Conservation (phyloP, 2,888 invertebrate genomes). For the Tipula unca region DNA sequence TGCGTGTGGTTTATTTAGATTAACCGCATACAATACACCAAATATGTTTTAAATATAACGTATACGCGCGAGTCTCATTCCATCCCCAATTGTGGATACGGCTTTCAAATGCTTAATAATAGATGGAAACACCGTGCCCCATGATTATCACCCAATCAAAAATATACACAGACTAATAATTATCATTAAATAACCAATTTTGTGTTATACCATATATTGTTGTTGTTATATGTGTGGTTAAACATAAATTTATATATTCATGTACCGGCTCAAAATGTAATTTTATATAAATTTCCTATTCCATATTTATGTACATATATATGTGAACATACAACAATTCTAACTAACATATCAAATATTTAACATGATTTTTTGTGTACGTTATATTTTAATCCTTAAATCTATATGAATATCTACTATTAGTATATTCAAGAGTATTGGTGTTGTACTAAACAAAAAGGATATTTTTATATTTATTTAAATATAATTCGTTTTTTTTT, state of each 20-base stretch:
- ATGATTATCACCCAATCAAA: background rate
- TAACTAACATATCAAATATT: background rate
- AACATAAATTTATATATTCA: background rate
- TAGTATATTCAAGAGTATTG: background rate
- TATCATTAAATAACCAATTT: constrained; percentile 2
- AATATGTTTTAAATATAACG: background rate
- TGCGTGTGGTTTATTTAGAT: constrained; percentile 14
- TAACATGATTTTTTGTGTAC: background rate
- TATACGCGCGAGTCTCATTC: background rate
- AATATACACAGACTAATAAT: background rate
- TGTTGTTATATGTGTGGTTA: background rate
- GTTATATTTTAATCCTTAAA: background rate
- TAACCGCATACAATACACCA: background rate
- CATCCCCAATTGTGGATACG: background rate
- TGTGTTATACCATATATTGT: background rate
- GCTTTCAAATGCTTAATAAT: background rate
- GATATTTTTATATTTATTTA: background rate
- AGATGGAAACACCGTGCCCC: background rate
- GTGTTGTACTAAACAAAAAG: background rate
- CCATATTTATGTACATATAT: background rate
- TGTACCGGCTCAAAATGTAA: constrained; percentile 14
- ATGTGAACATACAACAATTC: background rate
- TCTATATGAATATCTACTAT: background rate
- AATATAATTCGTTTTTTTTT: background rate
- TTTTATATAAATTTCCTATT: background rate